A percentile compares a stretch with the other conserved stretches of the same genome.
These are phyloP conservation scores for Limonius californicus DNA, from an alignment of 1,140 invertebrate species.

Conservation along the genomic window DNA sequence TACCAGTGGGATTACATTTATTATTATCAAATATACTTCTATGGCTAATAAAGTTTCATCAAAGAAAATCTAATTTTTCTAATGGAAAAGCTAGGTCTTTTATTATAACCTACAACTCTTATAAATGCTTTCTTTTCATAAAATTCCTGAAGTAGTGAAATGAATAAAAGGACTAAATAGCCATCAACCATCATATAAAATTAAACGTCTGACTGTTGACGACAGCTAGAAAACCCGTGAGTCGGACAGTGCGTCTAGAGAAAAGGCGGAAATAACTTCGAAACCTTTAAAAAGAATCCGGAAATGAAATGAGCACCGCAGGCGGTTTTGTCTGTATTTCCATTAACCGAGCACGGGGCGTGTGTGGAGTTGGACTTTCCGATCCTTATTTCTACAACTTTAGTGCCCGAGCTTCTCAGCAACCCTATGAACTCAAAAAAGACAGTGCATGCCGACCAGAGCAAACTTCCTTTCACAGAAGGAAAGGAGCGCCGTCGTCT, in stretches of 20 bases:
- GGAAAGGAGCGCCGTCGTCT: too few species aligned
- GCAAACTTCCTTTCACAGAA: too few species aligned
- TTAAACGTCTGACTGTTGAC: neutral
- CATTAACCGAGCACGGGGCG: conserved; percentile 20
- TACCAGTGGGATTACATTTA: too few species aligned
- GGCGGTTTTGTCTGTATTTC: conserved; percentile 27
- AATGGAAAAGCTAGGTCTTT: too few species aligned
- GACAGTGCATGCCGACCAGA: neutral
- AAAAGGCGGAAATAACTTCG: conserved; percentile 17
- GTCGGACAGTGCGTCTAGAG: neutral
- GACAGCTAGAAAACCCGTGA: neutral
- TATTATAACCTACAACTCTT: too few species aligned
- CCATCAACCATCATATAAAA: neutral
- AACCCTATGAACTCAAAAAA: neutral
- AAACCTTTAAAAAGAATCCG: conserved; percentile 17
- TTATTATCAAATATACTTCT: too few species aligned
- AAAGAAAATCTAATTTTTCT: too few species aligned
- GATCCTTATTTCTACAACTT: conserved; percentile 22
- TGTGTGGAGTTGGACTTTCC: conserved; percentile 18
- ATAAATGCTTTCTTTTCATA: too few species aligned
- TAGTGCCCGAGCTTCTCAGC: neutral
- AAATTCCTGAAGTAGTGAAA: too few species aligned
- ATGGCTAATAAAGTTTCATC: too few species aligned
- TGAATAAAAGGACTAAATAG: too few species aligned
- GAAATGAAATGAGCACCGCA: conserved; percentile 24